These are phyloP conservation scores for Loris lydekkerianus DNA, from an alignment of 2,797 vertebrate species.

Conservation along the genomic window DNA sequence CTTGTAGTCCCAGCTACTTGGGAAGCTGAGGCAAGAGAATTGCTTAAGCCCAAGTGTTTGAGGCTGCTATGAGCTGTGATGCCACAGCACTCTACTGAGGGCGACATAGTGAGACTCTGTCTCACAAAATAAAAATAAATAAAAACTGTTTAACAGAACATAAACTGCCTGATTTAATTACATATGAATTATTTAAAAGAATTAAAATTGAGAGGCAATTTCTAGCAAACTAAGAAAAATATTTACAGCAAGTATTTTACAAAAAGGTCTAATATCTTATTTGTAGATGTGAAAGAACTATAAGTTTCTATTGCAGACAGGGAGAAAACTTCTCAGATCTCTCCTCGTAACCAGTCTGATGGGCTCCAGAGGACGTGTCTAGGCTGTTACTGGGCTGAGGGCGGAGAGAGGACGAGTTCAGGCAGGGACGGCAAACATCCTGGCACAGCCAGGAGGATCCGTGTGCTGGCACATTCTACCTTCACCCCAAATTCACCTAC, in stretches of 20 bases:
- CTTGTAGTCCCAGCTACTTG: too few species aligned
- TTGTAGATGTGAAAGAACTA: not conserved
- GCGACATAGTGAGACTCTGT: too few species aligned
- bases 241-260: not conserved
- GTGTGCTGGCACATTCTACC: not conserved
- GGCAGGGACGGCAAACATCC: not conserved
- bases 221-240: not conserved
- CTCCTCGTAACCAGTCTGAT: not conserved
- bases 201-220: conserved; percentile 50
- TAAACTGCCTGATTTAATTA: not conserved
- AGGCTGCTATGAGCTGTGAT: too few species aligned
- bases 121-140: too few species aligned
- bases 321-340: not conserved
- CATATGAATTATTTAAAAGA: conserved; percentile 22
- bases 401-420: not conserved
- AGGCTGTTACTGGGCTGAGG: not conserved
- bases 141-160: conserved; percentile 1
- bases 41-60: too few species aligned
- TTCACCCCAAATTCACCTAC: not conserved
- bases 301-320: not conserved
- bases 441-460: not conserved
- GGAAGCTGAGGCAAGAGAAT: too few species aligned
- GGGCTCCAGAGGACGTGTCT: not conserved
- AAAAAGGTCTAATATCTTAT: conserved; percentile 22
- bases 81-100: too few species aligned